Evolutionary conservation across 2,888 invertebrate genomes (phyloP), one percentile per base, ranked within the genome.

Genomic region (Rhaphigaster nebulosa): DNA sequence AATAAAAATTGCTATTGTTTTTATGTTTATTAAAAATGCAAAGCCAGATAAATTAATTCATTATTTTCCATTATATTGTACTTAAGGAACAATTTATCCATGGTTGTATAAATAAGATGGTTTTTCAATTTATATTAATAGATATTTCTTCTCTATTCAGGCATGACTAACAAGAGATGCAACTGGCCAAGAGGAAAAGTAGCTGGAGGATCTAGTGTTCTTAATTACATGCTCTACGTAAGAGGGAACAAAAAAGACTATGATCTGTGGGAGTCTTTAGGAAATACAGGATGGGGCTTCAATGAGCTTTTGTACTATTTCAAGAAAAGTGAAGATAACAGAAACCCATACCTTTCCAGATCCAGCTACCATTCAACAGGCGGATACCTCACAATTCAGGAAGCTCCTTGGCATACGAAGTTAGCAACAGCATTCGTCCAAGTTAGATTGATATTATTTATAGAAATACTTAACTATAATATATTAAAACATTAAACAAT

Each of bases 111-210:
- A n/a, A 8, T 29, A 65, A 29, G 5, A 65, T 29, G 2, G 18
- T 65, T 29, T 29, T 65, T 65, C 29, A 38, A 38, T 76, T 76
- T 6, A 38, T 4, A 76, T 76, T 10, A 76, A 76, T 76, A 38
- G 18, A 65, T 65, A 15, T 2, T 12, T 41, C 45, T n/a, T 84
- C 18, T n/a, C 4, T n/a, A 94, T 94, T 54, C 94, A 97, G 97
- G 97, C 12, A 97, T 98, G 97, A 96, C 96, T 93, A 96, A 96
- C 60, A 96, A 96, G 15, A 95, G 98, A 54, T 98, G 98, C 94
- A 98, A 98, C 94, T 98, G 98, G 98, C 98, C 98, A 0, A 95
- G 99, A 38, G 98, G 98, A 0, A 98, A 98, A 94, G 98, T 98
- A 0, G 95, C 98, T 4, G 98, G 98, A 0, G 98, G 98, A 0